phyloP scores from a whole-genome alignment of 2,888 invertebrate genomes.

The Agrotis clavis region DNA sequence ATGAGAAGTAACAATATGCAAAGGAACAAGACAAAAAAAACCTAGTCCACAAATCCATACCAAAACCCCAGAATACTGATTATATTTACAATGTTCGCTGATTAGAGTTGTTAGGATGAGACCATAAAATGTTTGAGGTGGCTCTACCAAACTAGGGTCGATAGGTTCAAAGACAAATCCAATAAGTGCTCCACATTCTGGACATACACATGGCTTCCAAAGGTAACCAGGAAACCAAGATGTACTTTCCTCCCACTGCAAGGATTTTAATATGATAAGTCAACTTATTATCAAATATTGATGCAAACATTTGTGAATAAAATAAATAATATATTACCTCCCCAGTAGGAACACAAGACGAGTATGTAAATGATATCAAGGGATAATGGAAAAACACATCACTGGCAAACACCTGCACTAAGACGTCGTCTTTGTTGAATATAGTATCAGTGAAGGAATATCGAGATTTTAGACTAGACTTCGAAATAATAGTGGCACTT shows the following conservation, averaged over 20 bases:
- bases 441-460: constrained; percentile 76
- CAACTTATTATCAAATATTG: background rate
- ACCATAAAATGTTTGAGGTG: constrained; percentile 73
- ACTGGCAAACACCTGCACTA: constrained; percentile 76
- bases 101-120: constrained; percentile 77
- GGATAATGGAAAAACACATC: constrained; percentile 75
- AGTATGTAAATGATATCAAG: constrained; percentile 73
- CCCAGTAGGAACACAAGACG: constrained; percentile 74
- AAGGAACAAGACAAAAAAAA: constrained; percentile 43
- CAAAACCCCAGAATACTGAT: constrained; percentile 47
- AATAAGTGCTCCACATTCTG: constrained; percentile 89
- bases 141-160: constrained; percentile 59
- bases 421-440: constrained; percentile 73
- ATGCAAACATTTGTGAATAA: background rate
- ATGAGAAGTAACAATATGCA: constrained; percentile 1
- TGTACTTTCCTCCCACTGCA: constrained; percentile 89
- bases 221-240: constrained; percentile 92
- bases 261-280: constrained; percentile 54
- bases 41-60: constrained; percentile 53
- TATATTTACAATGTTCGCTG: constrained; percentile 82
- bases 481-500: constrained; percentile 71
- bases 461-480: constrained; percentile 70
- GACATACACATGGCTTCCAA: constrained; percentile 91
- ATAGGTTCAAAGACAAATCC: constrained; percentile 91
- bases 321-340: constrained; percentile 78